Evolutionary conservation across 2,113 vertebrate species (phyloP).

Genomic region (Xenopus tropicalis): DNA sequence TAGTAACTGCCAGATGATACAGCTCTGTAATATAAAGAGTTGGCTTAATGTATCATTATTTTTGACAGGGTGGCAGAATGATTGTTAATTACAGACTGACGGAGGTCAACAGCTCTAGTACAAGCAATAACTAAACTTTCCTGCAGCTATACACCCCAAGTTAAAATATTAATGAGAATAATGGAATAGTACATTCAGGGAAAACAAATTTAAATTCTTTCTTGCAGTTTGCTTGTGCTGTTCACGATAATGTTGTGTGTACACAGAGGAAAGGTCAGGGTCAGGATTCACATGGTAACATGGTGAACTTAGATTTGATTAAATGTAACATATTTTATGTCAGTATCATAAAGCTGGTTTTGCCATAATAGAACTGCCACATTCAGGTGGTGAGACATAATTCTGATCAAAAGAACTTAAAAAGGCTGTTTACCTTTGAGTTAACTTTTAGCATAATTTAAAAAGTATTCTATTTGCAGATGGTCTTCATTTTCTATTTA

Average conservation of each 20-base stretch:
- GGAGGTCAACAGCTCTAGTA: background rate
- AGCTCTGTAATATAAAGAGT: background rate
- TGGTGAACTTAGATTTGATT: too few relatives aligned
- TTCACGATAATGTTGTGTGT: background rate
- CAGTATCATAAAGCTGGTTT: too few relatives aligned
- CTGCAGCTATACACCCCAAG: background rate
- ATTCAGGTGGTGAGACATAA: too few relatives aligned
- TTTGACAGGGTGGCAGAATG: slow-evolving; percentile 2
- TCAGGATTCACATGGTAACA: too few relatives aligned
- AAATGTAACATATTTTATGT: too few relatives aligned
- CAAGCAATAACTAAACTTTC: background rate
- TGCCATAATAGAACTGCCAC: too few relatives aligned
- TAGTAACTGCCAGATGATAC: background rate
- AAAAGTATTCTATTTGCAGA: too few relatives aligned
- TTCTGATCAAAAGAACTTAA: too few relatives aligned
- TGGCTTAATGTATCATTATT: background rate
- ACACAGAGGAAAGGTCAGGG: background rate
- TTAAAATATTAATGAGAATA: background rate
- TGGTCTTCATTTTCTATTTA: too few relatives aligned
- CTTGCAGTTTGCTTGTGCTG: background rate
- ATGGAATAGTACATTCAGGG: background rate
- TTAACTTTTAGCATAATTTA: too few relatives aligned
- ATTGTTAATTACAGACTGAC: slow-evolving; percentile 4
- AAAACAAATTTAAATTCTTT: background rate
- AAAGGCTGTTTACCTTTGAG: too few relatives aligned